Percentiles rank a stretch among this genome's conserved stretches.
These are phyloP conservation scores for Lasioglossum marginatum DNA, from an alignment of 2,888 invertebrate genomes.

Conservation along the genomic window DNA sequence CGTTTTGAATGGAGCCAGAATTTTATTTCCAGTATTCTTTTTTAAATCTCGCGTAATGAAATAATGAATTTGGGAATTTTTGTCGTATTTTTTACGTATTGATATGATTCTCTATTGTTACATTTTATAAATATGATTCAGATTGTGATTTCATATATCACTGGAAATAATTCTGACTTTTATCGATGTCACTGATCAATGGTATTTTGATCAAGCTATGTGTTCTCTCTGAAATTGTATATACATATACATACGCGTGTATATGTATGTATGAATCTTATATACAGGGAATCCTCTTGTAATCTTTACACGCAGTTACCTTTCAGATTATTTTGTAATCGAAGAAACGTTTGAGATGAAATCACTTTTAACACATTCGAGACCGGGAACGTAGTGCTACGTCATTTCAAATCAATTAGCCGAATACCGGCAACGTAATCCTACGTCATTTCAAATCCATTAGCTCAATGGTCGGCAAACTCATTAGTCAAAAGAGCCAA, in stretches of 20 bases:
- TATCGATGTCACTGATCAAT: conserved; percentile 44
- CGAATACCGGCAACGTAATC: too few species aligned
- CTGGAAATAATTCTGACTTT: conserved; percentile 66
- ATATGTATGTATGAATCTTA: conserved; percentile 10
- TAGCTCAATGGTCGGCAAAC: too few species aligned
- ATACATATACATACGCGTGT: conserved; percentile 4
- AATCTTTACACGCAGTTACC: not conserved
- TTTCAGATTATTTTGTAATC: not conserved
- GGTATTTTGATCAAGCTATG: conserved; percentile 56
- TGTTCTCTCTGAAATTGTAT: conserved; percentile 40
- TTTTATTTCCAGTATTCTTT: conserved; percentile 59
- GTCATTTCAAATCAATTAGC: too few species aligned
- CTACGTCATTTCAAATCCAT: too few species aligned
- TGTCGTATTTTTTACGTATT: not conserved
- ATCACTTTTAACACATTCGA: not conserved
- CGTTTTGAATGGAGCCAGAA: conserved; percentile 57
- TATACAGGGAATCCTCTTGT: not conserved
- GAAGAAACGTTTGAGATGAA: not conserved
- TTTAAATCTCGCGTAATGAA: not conserved
- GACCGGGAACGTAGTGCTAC: not conserved
- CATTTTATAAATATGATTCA: not conserved
- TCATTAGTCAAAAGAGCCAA: too few species aligned
- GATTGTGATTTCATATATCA: conserved; percentile 16
- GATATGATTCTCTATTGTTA: conserved; percentile 5
- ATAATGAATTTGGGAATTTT: conserved; percentile 19